Evolutionary conservation across 1,140 invertebrate species (phyloP).

Genomic region (Ganaspis sp.): DNA sequence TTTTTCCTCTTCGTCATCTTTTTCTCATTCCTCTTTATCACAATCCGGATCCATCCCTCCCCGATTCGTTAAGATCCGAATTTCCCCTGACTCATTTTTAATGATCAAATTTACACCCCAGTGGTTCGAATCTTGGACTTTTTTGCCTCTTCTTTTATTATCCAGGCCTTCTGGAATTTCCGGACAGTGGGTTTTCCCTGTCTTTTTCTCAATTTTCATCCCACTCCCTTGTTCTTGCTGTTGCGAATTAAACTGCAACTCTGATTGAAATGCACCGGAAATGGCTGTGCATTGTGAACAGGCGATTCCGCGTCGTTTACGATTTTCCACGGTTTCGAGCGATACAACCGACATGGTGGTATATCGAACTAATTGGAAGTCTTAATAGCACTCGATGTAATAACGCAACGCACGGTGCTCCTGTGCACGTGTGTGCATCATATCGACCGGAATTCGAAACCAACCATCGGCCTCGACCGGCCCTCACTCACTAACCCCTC

Average conservation of each 20-base stretch:
- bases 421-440: slow-evolving; percentile 56
- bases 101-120: too few relatives aligned
- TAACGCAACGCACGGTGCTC: slow-evolving; percentile 52
- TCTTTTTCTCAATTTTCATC: not conserved
- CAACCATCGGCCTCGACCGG: slow-evolving; percentile 45
- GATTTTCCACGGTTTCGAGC: slow-evolving; percentile 27
- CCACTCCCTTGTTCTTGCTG: not conserved
- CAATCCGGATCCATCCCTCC: too few relatives aligned
- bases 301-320: slow-evolving; percentile 29
- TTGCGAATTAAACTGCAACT: slow-evolving; percentile 22
- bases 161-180: too few relatives aligned
- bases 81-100: too few relatives aligned
- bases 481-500: slow-evolving; percentile 45
- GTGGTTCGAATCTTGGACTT: too few relatives aligned
- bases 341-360: slow-evolving; percentile 42
- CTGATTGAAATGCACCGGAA: slow-evolving; percentile 21
- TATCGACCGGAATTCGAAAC: slow-evolving; percentile 61
- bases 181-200: not conserved
- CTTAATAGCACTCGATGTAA: slow-evolving; percentile 69
- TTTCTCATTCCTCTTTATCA: too few relatives aligned
- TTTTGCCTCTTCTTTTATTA: too few relatives aligned
- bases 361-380: slow-evolving; percentile 67
- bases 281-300: slow-evolving; percentile 26
- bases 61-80: too few relatives aligned
- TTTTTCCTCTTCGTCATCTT: too few relatives aligned